Evolutionary conservation across 2,888 invertebrate species (phyloP).

Genomic region (Nineta flava): DNA sequence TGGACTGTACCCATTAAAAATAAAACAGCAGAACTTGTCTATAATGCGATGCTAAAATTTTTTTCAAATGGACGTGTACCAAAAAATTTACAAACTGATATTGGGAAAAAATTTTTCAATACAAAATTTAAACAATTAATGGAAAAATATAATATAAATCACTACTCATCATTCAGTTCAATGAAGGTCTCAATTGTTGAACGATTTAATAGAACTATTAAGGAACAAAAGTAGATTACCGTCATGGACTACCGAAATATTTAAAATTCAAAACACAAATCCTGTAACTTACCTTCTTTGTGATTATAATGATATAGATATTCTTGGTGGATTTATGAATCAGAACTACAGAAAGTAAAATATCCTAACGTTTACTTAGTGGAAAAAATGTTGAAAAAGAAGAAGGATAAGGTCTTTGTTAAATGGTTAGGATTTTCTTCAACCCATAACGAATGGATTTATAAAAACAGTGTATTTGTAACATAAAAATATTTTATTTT

Average conservation of each 20-base stretch:
- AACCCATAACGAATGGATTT: too few species aligned
- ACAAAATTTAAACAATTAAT: conserved; percentile 15
- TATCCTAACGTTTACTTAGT: conserved; percentile 16
- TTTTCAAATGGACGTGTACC: conserved; percentile 7
- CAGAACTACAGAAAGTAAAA: conserved; percentile 15
- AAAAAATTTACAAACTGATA: conserved; percentile 18
- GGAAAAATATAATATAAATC: conserved; percentile 11
- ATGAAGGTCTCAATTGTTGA: conserved; percentile 9
- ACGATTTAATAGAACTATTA: conserved; percentile 16
- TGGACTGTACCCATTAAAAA: conserved; percentile 21
- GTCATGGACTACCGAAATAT: conserved; percentile 21
- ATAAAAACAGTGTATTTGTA: too few species aligned
- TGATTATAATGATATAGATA: conserved; percentile 15
- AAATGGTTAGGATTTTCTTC: too few species aligned
- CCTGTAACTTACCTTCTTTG: conserved; percentile 18
- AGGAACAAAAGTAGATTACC: conserved; percentile 16
- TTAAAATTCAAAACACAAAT: conserved; percentile 17
- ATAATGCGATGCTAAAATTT: not conserved
- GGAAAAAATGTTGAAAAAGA: conserved; percentile 15
- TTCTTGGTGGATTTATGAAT: conserved; percentile 18
- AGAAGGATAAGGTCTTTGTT: conserved; percentile 12
- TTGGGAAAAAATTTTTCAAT: conserved; percentile 19
- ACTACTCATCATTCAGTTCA: not conserved
- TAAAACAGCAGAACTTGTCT: conserved; percentile 18
- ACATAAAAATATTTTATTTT: too few species aligned